Base-by-base conservation (phyloP, 1,140 invertebrate species). In the Steinernema khuongi region DNA sequence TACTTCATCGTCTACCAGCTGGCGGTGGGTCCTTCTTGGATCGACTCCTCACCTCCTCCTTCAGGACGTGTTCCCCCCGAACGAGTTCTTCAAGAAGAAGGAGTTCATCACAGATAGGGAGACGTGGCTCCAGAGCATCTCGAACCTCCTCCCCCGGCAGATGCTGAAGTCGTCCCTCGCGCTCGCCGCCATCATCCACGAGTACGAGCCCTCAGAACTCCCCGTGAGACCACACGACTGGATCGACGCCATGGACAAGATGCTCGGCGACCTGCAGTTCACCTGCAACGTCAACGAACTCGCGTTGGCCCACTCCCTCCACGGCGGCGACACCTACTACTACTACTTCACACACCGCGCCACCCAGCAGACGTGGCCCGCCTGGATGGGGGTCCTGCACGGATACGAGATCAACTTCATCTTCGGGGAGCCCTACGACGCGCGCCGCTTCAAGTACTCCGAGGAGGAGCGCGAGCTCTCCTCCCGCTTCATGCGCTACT, bases 341-440 rank as follows among this genome's bases (percentile, higher is more conserved):
- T 98, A 98, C 86, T 93, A 93, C 84, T 97, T 93, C 86, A 93
- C 91, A 74, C 94, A 97, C 82, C 90, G 72, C 71, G 81, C 71
- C 30, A 73, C 79, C 17, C 72, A 89, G 70, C 93, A 92, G 84
- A 91, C 91, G 0, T 97, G 94, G 95, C 94, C 94, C 0, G 90
- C 90, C 44, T 97, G 94, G 94, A 94, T 94, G 75, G 95, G 94
- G 4, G 93, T 94, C 0, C 90, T 96, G 88, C 94, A 97, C 85
- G 94, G 91, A 0, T 94, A 97, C 86, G 94, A 97, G 86, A 96
- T 97, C 75, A 92, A 90, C 82, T 97, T 94, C 86, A 89, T 96
- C 29, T 96, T 96, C 86, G 94, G 94, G 26, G 93, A 96, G 83
- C 93, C 94, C 0, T 88, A 96, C 17, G 92, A 95, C 85, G 89